Evolutionary conservation across 2,888 invertebrate genomes (phyloP).

Genomic region (Lithophane ornitopus): DNA sequence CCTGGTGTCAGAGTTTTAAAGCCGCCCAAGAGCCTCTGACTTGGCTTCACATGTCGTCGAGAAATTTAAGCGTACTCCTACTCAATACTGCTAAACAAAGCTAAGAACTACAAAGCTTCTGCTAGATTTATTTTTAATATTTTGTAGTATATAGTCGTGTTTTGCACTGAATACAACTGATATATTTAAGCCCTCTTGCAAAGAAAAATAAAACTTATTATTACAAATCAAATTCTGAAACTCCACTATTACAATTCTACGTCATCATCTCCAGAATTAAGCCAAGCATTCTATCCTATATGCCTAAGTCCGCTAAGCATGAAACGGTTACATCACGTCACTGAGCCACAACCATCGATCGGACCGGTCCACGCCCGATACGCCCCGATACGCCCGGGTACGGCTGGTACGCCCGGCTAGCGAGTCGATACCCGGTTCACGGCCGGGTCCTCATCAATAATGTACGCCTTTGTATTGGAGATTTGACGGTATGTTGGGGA

Average conservation of each 20-base stretch:
- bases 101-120: too few relatives aligned
- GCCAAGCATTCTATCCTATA: conserved; percentile 12
- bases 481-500: conserved; percentile 52
- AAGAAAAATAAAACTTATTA: too few relatives aligned
- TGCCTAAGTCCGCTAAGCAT: conserved; percentile 48
- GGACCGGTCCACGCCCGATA: conserved; percentile 66
- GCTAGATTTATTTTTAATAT: too few relatives aligned
- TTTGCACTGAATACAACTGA: too few relatives aligned
- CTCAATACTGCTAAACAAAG: too few relatives aligned
- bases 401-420: conserved; percentile 58
- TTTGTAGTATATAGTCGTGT: too few relatives aligned
- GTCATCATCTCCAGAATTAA: conserved; percentile 13
- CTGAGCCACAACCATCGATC: conserved; percentile 72
- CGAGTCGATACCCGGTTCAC: conserved; percentile 66
- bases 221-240: background rate
- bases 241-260: background rate
- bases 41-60: too few relatives aligned
- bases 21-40: too few relatives aligned
- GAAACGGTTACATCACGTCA: conserved; percentile 64
- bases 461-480: conserved; percentile 47
- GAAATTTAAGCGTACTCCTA: too few relatives aligned
- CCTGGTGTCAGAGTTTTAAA: too few relatives aligned
- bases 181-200: too few relatives aligned
- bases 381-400: conserved; percentile 68
- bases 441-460: conserved; percentile 63